Evolutionary conservation across 2,888 invertebrate genomes (phyloP).

Genomic region (Yponomeuta plumbellus): DNA sequence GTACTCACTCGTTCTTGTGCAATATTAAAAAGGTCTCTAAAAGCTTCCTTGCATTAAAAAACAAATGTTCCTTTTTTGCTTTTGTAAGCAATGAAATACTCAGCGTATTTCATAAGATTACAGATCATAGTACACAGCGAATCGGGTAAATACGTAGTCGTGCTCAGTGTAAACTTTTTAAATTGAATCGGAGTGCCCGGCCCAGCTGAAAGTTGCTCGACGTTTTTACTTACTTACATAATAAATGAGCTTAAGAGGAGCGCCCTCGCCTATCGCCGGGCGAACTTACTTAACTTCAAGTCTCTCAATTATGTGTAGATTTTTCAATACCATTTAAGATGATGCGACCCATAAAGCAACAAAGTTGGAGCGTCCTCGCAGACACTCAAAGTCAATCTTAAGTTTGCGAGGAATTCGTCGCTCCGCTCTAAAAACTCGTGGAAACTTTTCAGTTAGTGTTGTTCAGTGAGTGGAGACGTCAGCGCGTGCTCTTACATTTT

Average conservation of each 20-base stretch:
- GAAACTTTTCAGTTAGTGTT: slow-evolving; percentile 1
- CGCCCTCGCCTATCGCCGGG: slow-evolving; percentile 7
- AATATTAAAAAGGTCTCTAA: background rate
- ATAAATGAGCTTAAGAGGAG: slow-evolving; percentile 35
- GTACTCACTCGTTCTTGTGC: background rate
- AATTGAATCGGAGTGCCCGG: slow-evolving; percentile 47
- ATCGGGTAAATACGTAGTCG: slow-evolving; percentile 32
- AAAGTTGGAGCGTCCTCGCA: slow-evolving; percentile 1
- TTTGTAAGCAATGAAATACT: background rate
- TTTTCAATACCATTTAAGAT: slow-evolving; percentile 12
- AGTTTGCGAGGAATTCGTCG: slow-evolving; percentile 2
- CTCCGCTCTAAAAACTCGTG: background rate
- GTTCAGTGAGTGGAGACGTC: background rate
- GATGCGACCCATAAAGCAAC: slow-evolving; percentile 1
- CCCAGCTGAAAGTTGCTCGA: slow-evolving; percentile 33
- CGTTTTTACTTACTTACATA: slow-evolving; percentile 33
- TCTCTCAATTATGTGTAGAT: slow-evolving; percentile 20
- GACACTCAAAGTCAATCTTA: slow-evolving; percentile 6
- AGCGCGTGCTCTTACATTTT: background rate
- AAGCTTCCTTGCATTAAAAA: background rate
- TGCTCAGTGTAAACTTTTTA: slow-evolving; percentile 48
- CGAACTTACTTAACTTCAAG: slow-evolving; percentile 18
- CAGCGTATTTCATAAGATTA: background rate
- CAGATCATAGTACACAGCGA: background rate
- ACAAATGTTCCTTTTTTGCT: background rate